Conservation (phyloP, 2,113 vertebrate genomes). For the Plectropomus leopardus region DNA sequence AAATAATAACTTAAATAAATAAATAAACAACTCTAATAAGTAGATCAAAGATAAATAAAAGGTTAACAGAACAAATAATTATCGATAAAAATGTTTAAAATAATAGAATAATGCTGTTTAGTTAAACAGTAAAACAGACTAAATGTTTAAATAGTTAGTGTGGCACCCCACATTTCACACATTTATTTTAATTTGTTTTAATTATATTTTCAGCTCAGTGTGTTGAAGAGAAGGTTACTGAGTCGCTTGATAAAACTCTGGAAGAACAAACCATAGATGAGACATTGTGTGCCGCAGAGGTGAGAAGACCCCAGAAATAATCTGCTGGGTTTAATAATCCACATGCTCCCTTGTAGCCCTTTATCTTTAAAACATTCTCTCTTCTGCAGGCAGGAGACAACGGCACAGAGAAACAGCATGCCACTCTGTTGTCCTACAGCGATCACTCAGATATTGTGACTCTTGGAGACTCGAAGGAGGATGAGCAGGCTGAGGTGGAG, state of each 20-base stretch:
- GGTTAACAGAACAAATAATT: too few relatives aligned
- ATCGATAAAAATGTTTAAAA: too few relatives aligned
- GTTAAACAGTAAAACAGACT: too few relatives aligned
- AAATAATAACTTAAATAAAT: too few relatives aligned
- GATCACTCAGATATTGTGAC: slow-evolving; percentile 97
- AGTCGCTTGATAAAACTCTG: slow-evolving; percentile 73
- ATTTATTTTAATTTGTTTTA: not conserved
- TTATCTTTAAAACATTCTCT: not conserved
- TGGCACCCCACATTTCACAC: too few relatives aligned
- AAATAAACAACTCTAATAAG: too few relatives aligned
- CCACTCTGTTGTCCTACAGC: slow-evolving; percentile 87
- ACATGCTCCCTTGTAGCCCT: slow-evolving; percentile 10
- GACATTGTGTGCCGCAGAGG: slow-evolving; percentile 80
- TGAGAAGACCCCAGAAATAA: slow-evolving; percentile 65
- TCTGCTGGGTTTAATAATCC: not conserved
- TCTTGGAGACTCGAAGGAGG: slow-evolving; percentile 88
- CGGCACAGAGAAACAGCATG: slow-evolving; percentile 78
- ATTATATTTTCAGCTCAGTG: slow-evolving; percentile 74
- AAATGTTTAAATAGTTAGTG: too few relatives aligned
- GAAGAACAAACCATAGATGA: slow-evolving; percentile 75
- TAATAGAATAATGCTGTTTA: too few relatives aligned
- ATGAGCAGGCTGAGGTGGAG: slow-evolving; percentile 78
- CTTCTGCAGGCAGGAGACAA: slow-evolving; percentile 70
- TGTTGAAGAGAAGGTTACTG: slow-evolving; percentile 50
- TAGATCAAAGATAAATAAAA: too few relatives aligned